Evolutionary conservation across 2,113 vertebrate genomes (phyloP), one percentile per base, ranked within the genome.

Genomic region (Eretmochelys imbricata): DNA sequence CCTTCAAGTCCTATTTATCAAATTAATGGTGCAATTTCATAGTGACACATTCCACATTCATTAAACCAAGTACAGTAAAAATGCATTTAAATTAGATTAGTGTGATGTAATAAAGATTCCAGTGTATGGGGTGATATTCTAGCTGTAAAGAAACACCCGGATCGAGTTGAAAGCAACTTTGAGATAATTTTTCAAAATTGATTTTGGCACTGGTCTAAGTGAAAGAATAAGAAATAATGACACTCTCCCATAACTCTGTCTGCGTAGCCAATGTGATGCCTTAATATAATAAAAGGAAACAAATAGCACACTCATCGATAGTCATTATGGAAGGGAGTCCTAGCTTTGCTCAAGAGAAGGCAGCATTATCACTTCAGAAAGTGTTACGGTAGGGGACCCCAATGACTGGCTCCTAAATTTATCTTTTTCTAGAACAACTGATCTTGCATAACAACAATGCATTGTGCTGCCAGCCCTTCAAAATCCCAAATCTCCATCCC

Each of bases 1-100:
- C 98, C 98, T 98, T 98, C 98, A 98, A 98, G 98, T 99, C 98
- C 98, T 98, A 98, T 99, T 98, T 99, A 98, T 99, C 98, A 99
- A 98, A 98, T 99, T 99, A 99, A 99, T 98, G 98, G 98, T 98
- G 98, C 98, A 98, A 98, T 99, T 98, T 98, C 98, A 98, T 98
- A 98, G 98, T 98, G 98, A 99, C 98, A 99, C 98, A 98, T 99
- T 98, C 98, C 98, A 98, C 98, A 99, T 99, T 98, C 98, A 99
- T 99, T 99, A 98, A 98, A 98, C 97, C 98, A 98, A 98, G 98
- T 98, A 98, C 97, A 98, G 98, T 98, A 98, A 98, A 98, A 98
- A 98, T 98, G 98, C 98, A 98, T 99, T 98, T 99, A 98, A 98
- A 98, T 98, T 98, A 98, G 98, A 99, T 99, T 98, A 99, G 98